These are phyloP conservation scores for Alcedo quadribrachys DNA, from an alignment of 2,797 vertebrate species.

Conservation along the genomic window DNA sequence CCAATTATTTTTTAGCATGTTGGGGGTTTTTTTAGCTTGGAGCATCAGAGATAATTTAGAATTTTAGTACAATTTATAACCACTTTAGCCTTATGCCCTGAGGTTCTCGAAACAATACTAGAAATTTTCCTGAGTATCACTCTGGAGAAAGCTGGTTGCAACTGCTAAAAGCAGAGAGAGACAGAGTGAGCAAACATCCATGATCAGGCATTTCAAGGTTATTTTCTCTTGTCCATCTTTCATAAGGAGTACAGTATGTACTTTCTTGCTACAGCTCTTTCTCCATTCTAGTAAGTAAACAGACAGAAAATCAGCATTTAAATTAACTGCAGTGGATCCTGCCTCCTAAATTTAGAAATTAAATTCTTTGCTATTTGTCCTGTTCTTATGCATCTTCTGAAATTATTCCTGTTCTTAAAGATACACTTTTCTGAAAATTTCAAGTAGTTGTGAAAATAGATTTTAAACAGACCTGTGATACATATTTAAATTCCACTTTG, in stretches of 20 bases:
- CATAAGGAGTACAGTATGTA: not conserved
- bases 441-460: not conserved
- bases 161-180: not conserved
- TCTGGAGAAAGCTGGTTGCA: not conserved
- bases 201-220: not conserved
- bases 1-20: not conserved
- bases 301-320: not conserved
- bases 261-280: not conserved
- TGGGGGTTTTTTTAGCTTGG: not conserved
- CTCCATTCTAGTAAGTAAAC: not conserved
- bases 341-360: not conserved
- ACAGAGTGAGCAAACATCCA: not conserved
- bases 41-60: not conserved
- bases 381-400: not conserved
- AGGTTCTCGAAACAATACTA: not conserved
- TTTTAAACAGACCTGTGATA: not conserved
- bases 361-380: not conserved
- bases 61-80: not conserved
- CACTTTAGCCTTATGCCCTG: fast-evolving
- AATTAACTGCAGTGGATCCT: not conserved
- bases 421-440: not conserved
- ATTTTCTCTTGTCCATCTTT: not conserved
- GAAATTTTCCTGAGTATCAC: not conserved
- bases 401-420: not conserved
- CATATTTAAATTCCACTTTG: not conserved